phyloP scores from a whole-genome alignment of 2,888 invertebrate genomes.

The Exocentrus adspersus region DNA sequence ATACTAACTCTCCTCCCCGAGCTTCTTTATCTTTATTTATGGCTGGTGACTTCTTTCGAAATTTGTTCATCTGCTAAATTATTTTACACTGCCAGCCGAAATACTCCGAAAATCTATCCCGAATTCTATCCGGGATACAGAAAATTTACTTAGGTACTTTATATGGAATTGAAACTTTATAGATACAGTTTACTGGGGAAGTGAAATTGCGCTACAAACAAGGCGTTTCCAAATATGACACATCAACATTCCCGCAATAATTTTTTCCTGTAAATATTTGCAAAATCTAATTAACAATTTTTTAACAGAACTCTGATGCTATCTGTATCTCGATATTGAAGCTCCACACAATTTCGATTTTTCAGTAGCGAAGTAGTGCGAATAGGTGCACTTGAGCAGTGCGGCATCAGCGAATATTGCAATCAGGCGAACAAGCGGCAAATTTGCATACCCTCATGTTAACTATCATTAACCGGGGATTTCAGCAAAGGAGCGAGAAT shows the following conservation, averaged over 20 bases:
- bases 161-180: too few species aligned
- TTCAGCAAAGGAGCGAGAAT: constrained; percentile 37
- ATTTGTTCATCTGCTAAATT: constrained; percentile 24
- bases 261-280: too few species aligned
- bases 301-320: background rate
- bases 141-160: background rate
- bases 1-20: constrained; percentile 45
- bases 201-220: background rate
- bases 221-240: background rate
- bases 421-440: constrained; percentile 38
- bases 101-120: background rate
- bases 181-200: too few species aligned
- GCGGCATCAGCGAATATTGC: constrained; percentile 35
- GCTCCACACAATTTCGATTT: constrained; percentile 26
- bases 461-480: constrained; percentile 44
- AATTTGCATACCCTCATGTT: constrained; percentile 44
- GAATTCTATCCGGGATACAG: background rate
- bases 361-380: constrained; percentile 20
- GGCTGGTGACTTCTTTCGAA: constrained; percentile 22
- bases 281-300: constrained; percentile 27
- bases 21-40: constrained; percentile 28
- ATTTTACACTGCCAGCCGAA: constrained; percentile 4
- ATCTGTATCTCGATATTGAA: constrained; percentile 12
- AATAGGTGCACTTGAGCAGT: constrained; percentile 28
- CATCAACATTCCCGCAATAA: too few species aligned